Conservation (phyloP, 2,888 invertebrate genomes). For the Panzeria rudis region DNA sequence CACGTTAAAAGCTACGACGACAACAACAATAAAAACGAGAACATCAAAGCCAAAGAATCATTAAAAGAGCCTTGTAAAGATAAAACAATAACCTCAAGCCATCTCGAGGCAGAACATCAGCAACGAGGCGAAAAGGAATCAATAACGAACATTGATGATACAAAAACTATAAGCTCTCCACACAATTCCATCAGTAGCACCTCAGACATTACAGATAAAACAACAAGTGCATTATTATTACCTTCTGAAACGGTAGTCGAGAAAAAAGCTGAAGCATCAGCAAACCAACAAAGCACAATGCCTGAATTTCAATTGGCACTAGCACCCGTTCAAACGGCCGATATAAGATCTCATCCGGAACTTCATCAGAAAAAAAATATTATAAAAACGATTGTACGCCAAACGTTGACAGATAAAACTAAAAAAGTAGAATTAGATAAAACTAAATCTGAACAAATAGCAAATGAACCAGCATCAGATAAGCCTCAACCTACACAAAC, state of each 20-base stretch:
- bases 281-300: conserved; percentile 72
- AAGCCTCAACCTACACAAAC: background rate
- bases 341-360: conserved; percentile 74
- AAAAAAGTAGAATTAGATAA: conserved; percentile 47
- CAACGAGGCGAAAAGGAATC: conserved; percentile 61
- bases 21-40: conserved; percentile 49
- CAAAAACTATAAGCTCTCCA: conserved; percentile 72
- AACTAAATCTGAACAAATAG: conserved; percentile 10
- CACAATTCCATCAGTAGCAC: conserved; percentile 71
- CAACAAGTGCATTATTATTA: conserved; percentile 55
- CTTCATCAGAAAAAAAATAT: conserved; percentile 77
- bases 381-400: conserved; percentile 78
- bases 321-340: conserved; percentile 77
- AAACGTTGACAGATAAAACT: conserved; percentile 74
- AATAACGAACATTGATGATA: conserved; percentile 60
- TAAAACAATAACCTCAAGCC: conserved; percentile 65
- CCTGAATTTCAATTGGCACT: conserved; percentile 80
- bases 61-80: conserved; percentile 55
- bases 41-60: conserved; percentile 42
- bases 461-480: conserved; percentile 5
- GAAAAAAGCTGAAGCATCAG: conserved; percentile 49
- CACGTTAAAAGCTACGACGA: conserved; percentile 40
- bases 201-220: conserved; percentile 51
- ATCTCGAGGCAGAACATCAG: conserved; percentile 52
- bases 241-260: conserved; percentile 41